phyloP scores from a whole-genome alignment of 2,888 invertebrate species.

The Podabrus alpinus region DNA sequence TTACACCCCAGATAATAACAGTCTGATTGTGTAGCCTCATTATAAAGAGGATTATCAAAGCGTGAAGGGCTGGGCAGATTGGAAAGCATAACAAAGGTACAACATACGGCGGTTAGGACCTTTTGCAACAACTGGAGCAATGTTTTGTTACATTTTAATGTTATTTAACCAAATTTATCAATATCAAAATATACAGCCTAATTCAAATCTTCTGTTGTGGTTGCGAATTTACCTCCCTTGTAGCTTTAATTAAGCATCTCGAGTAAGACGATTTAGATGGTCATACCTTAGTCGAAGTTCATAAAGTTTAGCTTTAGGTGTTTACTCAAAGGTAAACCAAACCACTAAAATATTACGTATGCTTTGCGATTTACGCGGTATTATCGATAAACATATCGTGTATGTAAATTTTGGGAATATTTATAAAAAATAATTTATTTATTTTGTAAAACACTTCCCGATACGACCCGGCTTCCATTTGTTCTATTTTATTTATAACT shows the following conservation, averaged over 20 bases:
- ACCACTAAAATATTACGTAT: neutral
- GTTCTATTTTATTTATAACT: neutral
- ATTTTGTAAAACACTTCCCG: neutral
- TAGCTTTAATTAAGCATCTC: neutral
- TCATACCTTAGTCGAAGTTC: neutral
- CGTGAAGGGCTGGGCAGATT: constrained; percentile 34
- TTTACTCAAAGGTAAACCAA: neutral
- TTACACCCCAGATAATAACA: constrained; percentile 49
- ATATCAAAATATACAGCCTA: neutral
- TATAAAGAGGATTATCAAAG: constrained; percentile 32
- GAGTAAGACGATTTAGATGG: neutral
- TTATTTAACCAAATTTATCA: neutral
- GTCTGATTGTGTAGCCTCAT: constrained; percentile 45
- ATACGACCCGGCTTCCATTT: neutral
- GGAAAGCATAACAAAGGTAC: constrained; percentile 18
- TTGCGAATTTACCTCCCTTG: neutral
- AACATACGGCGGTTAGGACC: constrained; percentile 1
- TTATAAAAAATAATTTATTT: neutral
- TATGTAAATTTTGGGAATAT: neutral
- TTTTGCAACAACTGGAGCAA: neutral
- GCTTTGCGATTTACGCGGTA: no score
- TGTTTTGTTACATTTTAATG: neutral
- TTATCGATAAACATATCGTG: no score
- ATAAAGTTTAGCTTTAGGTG: neutral
- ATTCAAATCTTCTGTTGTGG: neutral